Percentiles rank a stretch among this genome's conserved stretches.
These are phyloP conservation scores for Sanderia malayensis DNA, from an alignment of 30 jellyfish, hydroid and myxozoan genomes.

Conservation along the genomic window DNA sequence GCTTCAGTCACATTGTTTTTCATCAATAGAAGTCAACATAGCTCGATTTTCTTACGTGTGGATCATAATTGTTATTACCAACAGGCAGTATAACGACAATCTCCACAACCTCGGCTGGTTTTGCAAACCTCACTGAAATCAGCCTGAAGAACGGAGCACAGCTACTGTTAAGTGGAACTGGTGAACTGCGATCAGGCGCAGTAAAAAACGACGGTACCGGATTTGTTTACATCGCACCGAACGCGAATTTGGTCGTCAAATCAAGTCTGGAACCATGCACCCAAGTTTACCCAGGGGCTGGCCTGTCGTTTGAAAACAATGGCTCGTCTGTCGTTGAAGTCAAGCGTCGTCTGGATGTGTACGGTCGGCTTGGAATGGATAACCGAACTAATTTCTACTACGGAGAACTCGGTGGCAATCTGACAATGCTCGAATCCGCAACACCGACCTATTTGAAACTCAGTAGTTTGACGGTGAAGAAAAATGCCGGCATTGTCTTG, in stretches of 20 bases:
- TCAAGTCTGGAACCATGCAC: slow-evolving; percentile 52
- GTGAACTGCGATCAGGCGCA: slow-evolving; percentile 1
- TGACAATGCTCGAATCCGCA: slow-evolving; percentile 28
- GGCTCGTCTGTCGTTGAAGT: slow-evolving; percentile 24
- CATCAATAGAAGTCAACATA: too few relatives aligned
- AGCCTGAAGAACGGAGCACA: slow-evolving; percentile 32
- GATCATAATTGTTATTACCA: too few relatives aligned
- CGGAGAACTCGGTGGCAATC: slow-evolving; percentile 35
- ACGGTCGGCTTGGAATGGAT: slow-evolving; percentile 22
- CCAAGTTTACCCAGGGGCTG: slow-evolving; percentile 34
- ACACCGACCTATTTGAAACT: slow-evolving; percentile 13
- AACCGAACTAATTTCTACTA: slow-evolving; percentile 11
- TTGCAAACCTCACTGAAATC: slow-evolving; percentile 23
- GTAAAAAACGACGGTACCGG: slow-evolving; percentile 49
- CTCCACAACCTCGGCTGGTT: background rate
- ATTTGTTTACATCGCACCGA: slow-evolving; percentile 37
- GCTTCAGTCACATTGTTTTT: too few relatives aligned
- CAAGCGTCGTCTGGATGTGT: slow-evolving; percentile 37
- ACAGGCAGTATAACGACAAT: slow-evolving; percentile 36
- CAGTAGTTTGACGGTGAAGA: slow-evolving; percentile 21
- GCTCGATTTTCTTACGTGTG: too few relatives aligned
- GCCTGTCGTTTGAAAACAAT: slow-evolving; percentile 13
- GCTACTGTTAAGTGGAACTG: slow-evolving; percentile 11
- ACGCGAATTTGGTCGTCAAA: slow-evolving; percentile 5
- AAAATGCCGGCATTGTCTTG: slow-evolving; percentile 17